These are phyloP conservation scores for Lasioglossum morio DNA, from an alignment of 2,888 invertebrate species.

Conservation along the genomic window DNA sequence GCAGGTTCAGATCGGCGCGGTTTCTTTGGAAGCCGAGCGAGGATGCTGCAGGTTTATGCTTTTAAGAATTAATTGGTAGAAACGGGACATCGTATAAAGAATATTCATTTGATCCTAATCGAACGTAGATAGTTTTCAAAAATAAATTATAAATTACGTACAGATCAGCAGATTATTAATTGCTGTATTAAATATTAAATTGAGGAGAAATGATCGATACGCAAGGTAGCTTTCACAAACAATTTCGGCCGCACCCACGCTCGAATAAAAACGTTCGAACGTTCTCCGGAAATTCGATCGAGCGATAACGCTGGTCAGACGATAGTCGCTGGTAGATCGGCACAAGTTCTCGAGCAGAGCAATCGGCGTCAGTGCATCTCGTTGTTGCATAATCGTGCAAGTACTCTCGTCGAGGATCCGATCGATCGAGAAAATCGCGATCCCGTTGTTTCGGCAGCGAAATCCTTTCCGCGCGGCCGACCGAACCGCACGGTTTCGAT, in stretches of 20 bases:
- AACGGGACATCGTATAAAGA: background rate
- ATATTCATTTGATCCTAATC: background rate
- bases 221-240: background rate
- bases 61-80: background rate
- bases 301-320: background rate
- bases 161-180: background rate
- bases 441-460: background rate
- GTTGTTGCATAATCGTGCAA: constrained; percentile 13
- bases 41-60: background rate
- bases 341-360: background rate
- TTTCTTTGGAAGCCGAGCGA: background rate
- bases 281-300: background rate
- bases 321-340: background rate
- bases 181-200: background rate
- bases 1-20: background rate
- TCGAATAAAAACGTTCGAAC: background rate
- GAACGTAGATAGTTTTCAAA: too few species aligned
- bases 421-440: background rate
- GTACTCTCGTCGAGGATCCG: background rate
- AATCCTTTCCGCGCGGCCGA: constrained; percentile 22
- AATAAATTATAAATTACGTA: too few species aligned
- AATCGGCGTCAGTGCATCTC: background rate
- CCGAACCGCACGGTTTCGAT: constrained; percentile 42
- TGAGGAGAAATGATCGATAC: background rate
- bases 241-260: background rate